These are phyloP conservation scores for Manduca sexta DNA, from an alignment of 1,140 invertebrate genomes.

Conservation along the genomic window DNA sequence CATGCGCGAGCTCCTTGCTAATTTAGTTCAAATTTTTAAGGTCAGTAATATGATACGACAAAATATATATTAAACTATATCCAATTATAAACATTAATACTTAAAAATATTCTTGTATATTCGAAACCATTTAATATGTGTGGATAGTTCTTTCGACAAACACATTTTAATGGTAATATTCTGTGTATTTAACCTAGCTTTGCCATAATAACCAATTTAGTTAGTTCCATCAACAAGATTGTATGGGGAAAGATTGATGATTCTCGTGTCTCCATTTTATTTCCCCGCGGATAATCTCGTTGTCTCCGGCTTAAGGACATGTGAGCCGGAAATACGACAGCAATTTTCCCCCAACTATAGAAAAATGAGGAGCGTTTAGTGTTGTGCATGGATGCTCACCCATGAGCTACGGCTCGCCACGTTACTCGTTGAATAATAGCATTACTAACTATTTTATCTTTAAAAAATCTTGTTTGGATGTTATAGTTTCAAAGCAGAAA, in stretches of 20 bases:
- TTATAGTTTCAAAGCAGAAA: no score
- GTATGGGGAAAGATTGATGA: slow-evolving; percentile 52
- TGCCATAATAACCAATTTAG: slow-evolving; percentile 25
- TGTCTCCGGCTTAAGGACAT: slow-evolving; percentile 66
- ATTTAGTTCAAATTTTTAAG: no score
- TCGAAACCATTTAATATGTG: no score
- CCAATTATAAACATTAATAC: no score
- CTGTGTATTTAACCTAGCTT: neutral
- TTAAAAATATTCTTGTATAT: no score
- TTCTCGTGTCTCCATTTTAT: slow-evolving; percentile 62
- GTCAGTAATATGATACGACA: no score
- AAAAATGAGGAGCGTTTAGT: slow-evolving; percentile 65
- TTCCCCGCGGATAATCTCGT: slow-evolving; percentile 67
- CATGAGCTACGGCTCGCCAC: slow-evolving; percentile 13
- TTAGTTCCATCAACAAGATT: slow-evolving; percentile 29
- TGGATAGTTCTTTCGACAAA: no score
- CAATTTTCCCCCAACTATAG: slow-evolving; percentile 67
- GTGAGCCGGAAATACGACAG: slow-evolving; percentile 64
- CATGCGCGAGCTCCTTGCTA: no score
- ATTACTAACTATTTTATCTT: neutral
- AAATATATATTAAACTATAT: no score
- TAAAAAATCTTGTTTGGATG: neutral
- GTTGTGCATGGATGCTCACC: slow-evolving; percentile 42
- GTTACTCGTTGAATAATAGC: slow-evolving; percentile 6
- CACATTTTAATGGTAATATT: no score